Percentiles rank a stretch among this genome's conserved stretches.
Conservation (phyloP, 2,888 invertebrate species). For the Oeneis ivallda region DNA sequence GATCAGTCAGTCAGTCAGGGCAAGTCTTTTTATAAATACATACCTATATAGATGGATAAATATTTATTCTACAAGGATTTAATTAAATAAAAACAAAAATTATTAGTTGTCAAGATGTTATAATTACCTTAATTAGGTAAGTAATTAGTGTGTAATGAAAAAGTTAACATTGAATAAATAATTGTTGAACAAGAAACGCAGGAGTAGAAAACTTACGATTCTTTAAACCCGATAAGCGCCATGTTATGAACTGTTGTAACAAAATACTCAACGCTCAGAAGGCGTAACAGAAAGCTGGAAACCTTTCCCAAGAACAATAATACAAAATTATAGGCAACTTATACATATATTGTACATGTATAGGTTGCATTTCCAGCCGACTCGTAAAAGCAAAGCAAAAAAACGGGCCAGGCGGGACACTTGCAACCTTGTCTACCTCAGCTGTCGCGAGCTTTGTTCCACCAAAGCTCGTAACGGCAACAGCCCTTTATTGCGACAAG, state of each 20-base stretch:
- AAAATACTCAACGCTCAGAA: conserved; percentile 33
- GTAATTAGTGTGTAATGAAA: background rate
- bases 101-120: background rate
- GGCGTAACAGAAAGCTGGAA: conserved; percentile 41
- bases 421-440: conserved; percentile 63
- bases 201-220: background rate
- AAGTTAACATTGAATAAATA: background rate
- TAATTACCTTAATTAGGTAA: background rate
- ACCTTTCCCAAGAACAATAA: conserved; percentile 57
- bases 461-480: conserved; percentile 50
- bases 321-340: conserved; percentile 48
- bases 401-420: conserved; percentile 61
- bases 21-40: too few relatives aligned
- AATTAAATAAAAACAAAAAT: too few relatives aligned
- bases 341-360: conserved; percentile 50
- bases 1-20: too few relatives aligned
- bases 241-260: conserved; percentile 23
- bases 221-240: conserved; percentile 13
- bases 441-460: conserved; percentile 51
- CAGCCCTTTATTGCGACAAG: conserved; percentile 58
- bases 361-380: conserved; percentile 68
- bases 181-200: background rate
- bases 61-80: too few relatives aligned
- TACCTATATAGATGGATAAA: too few relatives aligned
- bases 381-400: conserved; percentile 69